Evolutionary conservation across 2,888 invertebrate genomes (phyloP), one percentile per base, ranked within the genome.

Genomic region (Alloscopus bannaensis): DNA sequence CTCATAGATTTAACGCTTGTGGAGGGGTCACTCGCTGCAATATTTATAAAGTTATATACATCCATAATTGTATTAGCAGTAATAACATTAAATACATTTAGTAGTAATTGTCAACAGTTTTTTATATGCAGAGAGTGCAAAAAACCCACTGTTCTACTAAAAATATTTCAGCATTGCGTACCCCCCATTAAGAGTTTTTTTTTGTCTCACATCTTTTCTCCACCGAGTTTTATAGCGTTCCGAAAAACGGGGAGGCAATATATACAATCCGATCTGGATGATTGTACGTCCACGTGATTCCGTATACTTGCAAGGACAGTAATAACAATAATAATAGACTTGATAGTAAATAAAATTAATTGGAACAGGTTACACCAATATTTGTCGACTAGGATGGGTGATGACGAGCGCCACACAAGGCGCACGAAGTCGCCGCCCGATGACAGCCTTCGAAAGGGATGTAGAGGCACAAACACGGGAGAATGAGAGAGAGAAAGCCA

Each of bases 381-480:
- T 62, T 18, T 45, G 22, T 60, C 29, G 83, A 83, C 81, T 81
- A 83, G 83, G 87, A 85, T 73, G 87, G 86, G 64, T 86, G 84
- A 87, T 97, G 97, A 86, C 92, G 91, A 4, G 95, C 96, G 71
- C 96, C 97, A 87, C 96, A 95, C 75, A 94, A 88, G 79, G 93
- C 93, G 87, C 95, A 95, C 69, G 92, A 91, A 52, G 80, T 80
- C 22, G 75, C 75, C 87, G 94, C 93, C 90, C 92, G 91, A 89
- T 97, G 96, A 87, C 94, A 93, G 86, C 94, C 93, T 86, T 93
- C 93, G 83, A 97, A 91, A 79, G 96, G 96, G 87, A 94, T 92
- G 90, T 98, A 98, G 89, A 96, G 94, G 92, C 97, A 98, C 87
- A 98, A 91, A 89, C 98, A 98, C 85, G 98, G 98, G 87, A 97